phyloP scores from a whole-genome alignment of 2,113 vertebrate species.

The Plotosus lineatus region DNA sequence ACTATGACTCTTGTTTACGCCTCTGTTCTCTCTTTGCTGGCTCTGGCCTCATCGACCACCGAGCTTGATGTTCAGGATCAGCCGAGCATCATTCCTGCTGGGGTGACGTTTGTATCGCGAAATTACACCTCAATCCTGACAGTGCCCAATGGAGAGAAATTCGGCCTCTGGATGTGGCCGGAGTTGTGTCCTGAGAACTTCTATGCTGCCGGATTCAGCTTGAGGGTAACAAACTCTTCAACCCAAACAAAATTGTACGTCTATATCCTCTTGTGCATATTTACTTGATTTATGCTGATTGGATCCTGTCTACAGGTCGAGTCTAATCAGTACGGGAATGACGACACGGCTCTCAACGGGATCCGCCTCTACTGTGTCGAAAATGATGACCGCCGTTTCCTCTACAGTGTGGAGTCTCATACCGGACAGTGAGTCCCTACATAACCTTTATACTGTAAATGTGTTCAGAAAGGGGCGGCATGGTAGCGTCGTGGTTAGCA shows the following conservation, averaged over 20 bases:
- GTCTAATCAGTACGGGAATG: slow-evolving; percentile 56
- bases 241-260: background rate
- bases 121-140: slow-evolving; percentile 48
- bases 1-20: slow-evolving; percentile 54
- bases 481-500: too few species aligned
- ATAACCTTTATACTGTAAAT: background rate
- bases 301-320: slow-evolving; percentile 60
- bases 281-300: background rate
- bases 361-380: slow-evolving; percentile 71
- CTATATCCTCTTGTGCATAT: background rate
- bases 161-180: slow-evolving; percentile 64
- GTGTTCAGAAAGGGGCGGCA: background rate
- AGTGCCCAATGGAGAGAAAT: slow-evolving; percentile 61
- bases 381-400: slow-evolving; percentile 42
- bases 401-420: slow-evolving; percentile 57
- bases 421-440: slow-evolving; percentile 59
- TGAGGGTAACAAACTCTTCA: slow-evolving; percentile 60
- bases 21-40: slow-evolving; percentile 45
- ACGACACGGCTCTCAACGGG: slow-evolving; percentile 66
- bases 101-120: slow-evolving; percentile 56
- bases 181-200: slow-evolving; percentile 70
- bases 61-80: slow-evolving; percentile 49
- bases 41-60: slow-evolving; percentile 49
- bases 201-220: slow-evolving; percentile 68
- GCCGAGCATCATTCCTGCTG: slow-evolving; percentile 53